Evolutionary conservation across 1,140 invertebrate genomes (phyloP).

Genomic region (Centruroides vittatus): DNA sequence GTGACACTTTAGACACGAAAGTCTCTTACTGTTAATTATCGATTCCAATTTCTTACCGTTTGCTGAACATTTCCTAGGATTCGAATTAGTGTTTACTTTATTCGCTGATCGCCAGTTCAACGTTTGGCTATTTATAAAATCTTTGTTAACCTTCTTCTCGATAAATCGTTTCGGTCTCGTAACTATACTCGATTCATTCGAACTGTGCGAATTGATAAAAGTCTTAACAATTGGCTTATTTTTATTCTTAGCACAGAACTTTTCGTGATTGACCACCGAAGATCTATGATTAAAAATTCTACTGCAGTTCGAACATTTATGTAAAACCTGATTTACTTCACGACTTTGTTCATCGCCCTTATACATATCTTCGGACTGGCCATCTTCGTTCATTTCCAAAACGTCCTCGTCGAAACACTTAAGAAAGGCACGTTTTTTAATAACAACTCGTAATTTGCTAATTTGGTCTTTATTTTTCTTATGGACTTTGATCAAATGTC

Average conservation of each 20-base stretch:
- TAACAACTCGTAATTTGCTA: constrained; percentile 21
- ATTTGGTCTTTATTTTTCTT: constrained; percentile 26
- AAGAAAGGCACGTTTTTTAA: constrained; percentile 12
- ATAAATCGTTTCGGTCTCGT: constrained; percentile 16
- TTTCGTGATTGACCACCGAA: constrained; percentile 14
- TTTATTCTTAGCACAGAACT: constrained; percentile 14
- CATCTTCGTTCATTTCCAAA: no score
- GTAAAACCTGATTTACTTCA: not conserved
- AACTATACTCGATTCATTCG: constrained; percentile 1
- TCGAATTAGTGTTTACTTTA: not conserved
- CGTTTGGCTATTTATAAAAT: constrained; percentile 16
- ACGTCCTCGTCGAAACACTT: no score
- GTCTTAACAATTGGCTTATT: not conserved
- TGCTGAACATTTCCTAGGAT: not conserved
- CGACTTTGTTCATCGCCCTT: not conserved
- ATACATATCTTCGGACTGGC: not conserved
- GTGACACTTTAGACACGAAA: constrained; percentile 27
- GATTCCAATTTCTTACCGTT: constrained; percentile 16
- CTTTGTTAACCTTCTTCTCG: constrained; percentile 18
- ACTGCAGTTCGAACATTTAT: constrained; percentile 16
- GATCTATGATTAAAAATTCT: constrained; percentile 16
- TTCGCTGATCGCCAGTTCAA: constrained; percentile 10
- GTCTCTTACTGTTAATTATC: constrained; percentile 24
- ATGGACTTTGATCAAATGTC: constrained; percentile 26
- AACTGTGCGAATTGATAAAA: not conserved